Evolutionary conservation across 2,113 vertebrate species (phyloP).

Genomic region (Candoia aspera): DNA sequence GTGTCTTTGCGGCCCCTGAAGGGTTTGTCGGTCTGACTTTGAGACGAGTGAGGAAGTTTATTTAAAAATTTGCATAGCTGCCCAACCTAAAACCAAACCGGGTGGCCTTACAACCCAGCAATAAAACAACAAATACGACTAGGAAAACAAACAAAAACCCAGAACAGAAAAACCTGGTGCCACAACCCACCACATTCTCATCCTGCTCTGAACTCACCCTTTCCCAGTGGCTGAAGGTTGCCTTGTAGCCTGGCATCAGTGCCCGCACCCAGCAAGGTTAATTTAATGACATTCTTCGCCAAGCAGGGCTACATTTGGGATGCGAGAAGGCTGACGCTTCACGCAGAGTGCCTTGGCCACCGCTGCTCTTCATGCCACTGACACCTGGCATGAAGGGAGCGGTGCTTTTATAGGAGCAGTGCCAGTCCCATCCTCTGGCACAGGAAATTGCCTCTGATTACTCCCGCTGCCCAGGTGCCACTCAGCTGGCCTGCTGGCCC

Average conservation of each 20-base stretch:
- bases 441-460: no score
- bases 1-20: neutral
- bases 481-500: no score
- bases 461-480: no score
- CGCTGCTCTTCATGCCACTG: neutral
- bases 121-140: no score
- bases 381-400: no score
- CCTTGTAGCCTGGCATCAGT: neutral
- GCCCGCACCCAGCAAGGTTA: neutral
- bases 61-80: neutral
- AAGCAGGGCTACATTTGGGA: neutral
- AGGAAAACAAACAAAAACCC: neutral
- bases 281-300: neutral
- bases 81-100: neutral
- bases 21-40: neutral
- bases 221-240: neutral
- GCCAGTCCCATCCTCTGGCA: no score
- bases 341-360: accelerated
- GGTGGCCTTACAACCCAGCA: neutral
- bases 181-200: neutral
- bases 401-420: no score
- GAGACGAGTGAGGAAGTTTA: neutral
- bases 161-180: neutral
- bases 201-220: neutral
- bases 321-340: neutral